phyloP scores from a whole-genome alignment of 2,888 invertebrate genomes.

The Acheta domesticus region DNA sequence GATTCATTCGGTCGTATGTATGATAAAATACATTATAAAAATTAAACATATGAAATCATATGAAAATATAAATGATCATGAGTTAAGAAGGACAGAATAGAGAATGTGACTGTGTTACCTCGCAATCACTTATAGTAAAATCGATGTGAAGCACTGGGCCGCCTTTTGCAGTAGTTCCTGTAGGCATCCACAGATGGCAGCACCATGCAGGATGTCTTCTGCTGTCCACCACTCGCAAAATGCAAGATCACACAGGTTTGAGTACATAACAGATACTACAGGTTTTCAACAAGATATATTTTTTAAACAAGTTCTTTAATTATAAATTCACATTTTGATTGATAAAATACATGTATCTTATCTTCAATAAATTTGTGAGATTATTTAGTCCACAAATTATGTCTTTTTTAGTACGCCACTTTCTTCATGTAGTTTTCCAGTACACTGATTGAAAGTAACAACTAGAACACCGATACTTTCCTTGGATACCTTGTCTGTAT shows the following conservation, averaged over 20 bases:
- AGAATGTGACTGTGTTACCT: too few relatives aligned
- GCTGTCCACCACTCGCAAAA: too few relatives aligned
- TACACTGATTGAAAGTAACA: constrained; percentile 8
- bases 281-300: background rate
- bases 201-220: too few relatives aligned
- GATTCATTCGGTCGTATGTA: too few relatives aligned
- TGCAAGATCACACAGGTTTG: background rate
- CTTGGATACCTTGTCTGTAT: background rate
- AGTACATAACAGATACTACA: background rate
- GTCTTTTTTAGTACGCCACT: constrained; percentile 22
- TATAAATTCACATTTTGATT: constrained; percentile 31
- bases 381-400: constrained; percentile 24
- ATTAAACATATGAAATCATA: too few relatives aligned
- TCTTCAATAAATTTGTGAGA: constrained; percentile 22
- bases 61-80: too few relatives aligned
- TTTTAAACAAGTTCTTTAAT: constrained; percentile 31
- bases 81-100: too few relatives aligned
- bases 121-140: too few relatives aligned
- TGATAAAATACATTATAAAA: too few relatives aligned
- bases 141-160: too few relatives aligned
- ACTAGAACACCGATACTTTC: constrained; percentile 3
- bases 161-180: too few relatives aligned
- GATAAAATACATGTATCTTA: constrained; percentile 31
- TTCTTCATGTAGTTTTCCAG: constrained; percentile 1
- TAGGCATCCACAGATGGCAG: too few relatives aligned